phyloP scores from a whole-genome alignment of 1,140 invertebrate genomes.

The Diorhabda carinulata region DNA sequence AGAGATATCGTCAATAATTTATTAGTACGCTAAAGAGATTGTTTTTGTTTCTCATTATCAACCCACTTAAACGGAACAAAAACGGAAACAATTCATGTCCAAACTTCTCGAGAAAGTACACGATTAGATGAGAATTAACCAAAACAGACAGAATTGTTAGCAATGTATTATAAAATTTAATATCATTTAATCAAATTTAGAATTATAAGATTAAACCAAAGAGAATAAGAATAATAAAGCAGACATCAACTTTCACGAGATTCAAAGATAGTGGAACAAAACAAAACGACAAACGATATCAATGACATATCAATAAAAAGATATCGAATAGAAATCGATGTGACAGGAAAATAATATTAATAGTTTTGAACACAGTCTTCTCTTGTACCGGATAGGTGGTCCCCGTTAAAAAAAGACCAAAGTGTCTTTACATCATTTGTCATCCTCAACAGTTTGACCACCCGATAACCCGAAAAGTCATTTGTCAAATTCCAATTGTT shows the following conservation, averaged over 20 bases:
- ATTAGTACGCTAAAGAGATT: too few relatives aligned
- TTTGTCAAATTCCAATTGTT: slow-evolving; percentile 41
- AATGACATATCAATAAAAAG: slow-evolving; percentile 30
- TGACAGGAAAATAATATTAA: slow-evolving; percentile 38
- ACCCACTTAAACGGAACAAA: too few relatives aligned
- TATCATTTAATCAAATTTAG: too few relatives aligned
- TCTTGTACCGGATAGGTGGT: slow-evolving; percentile 36
- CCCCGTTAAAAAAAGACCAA: slow-evolving; percentile 33
- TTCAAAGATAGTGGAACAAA: slow-evolving; percentile 1
- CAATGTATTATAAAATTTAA: too few relatives aligned
- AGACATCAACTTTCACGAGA: background rate
- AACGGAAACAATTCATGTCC: too few relatives aligned
- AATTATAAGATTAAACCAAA: too few relatives aligned
- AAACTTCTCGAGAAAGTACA: too few relatives aligned
- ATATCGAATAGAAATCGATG: slow-evolving; percentile 28
- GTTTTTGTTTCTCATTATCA: too few relatives aligned
- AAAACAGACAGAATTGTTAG: too few relatives aligned
- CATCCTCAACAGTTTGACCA: slow-evolving; percentile 34
- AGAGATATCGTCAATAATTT: too few relatives aligned
- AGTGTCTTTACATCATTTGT: slow-evolving; percentile 41
- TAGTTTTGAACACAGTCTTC: slow-evolving; percentile 29
- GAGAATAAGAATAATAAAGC: too few relatives aligned
- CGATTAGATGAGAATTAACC: too few relatives aligned
- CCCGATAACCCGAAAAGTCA: slow-evolving; percentile 38
- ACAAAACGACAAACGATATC: slow-evolving; percentile 24